Percentiles rank a stretch among this genome's conserved stretches.
phyloP scores from a whole-genome alignment of 1,140 invertebrate species.

The Drosophila eugracilis region DNA sequence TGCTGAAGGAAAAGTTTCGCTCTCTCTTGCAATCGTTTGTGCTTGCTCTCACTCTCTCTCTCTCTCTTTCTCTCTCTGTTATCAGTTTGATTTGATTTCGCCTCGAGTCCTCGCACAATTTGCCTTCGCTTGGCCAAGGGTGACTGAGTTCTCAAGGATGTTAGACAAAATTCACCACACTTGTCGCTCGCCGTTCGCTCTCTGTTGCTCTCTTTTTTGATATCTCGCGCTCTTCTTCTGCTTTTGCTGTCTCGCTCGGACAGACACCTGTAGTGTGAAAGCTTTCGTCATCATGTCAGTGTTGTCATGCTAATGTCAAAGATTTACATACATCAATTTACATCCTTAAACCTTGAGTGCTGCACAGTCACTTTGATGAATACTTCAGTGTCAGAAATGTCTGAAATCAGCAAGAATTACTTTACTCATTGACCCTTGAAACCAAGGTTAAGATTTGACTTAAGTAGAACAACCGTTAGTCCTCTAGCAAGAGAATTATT shows the following conservation, averaged over 20 bases:
- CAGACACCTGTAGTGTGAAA: constrained; percentile 73
- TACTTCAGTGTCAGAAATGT: no score
- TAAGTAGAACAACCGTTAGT: no score
- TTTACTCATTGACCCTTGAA: no score
- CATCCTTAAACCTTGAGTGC: not conserved
- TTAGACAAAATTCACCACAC: constrained; percentile 63
- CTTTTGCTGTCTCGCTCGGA: constrained; percentile 17
- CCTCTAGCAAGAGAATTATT: no score
- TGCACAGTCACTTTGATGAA: not conserved
- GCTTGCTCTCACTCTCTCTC: not conserved
- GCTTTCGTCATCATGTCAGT: constrained; percentile 41
- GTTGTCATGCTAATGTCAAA: constrained; percentile 11
- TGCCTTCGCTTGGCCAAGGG: constrained; percentile 63
- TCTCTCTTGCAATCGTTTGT: constrained; percentile 1
- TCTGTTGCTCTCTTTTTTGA: constrained; percentile 5
- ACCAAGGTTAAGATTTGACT: no score
- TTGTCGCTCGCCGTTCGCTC: constrained; percentile 46
- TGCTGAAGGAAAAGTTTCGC: constrained; percentile 26
- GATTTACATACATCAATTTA: constrained; percentile 9
- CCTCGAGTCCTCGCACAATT: constrained; percentile 69
- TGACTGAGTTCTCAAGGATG: constrained; percentile 56
- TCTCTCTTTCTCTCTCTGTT: constrained; percentile 48
- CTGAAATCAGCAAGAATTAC: no score
- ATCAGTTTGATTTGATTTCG: constrained; percentile 80
- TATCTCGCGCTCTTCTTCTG: constrained; percentile 21